Conservation (phyloP, 1,140 invertebrate species). For the Diorhabda sublineata region DNA sequence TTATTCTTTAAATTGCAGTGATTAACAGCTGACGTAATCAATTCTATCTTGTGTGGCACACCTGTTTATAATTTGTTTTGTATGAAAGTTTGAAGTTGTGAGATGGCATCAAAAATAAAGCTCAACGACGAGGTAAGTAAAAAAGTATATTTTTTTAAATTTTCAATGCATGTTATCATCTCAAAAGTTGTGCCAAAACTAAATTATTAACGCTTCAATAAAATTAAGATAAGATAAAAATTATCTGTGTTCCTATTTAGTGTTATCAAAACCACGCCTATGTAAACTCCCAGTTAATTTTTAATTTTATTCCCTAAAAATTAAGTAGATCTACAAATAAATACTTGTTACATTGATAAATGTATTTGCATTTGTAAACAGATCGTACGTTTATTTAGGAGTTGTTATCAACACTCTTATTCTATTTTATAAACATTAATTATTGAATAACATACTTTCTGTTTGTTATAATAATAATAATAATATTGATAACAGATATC, state of each 20-base stretch:
- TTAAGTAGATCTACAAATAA: too few relatives aligned
- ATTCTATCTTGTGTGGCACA: slow-evolving; percentile 1
- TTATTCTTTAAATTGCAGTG: not conserved
- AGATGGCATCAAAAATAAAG: slow-evolving; percentile 35
- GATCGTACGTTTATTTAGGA: too few relatives aligned
- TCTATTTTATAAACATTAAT: too few relatives aligned
- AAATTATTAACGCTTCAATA: not conserved
- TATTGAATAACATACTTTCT: too few relatives aligned
- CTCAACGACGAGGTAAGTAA: slow-evolving; percentile 36
- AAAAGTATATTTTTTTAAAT: slow-evolving; percentile 5
- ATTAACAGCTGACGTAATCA: not conserved
- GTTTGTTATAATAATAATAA: too few relatives aligned
- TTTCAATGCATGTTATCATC: slow-evolving; percentile 11
- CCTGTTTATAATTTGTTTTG: slow-evolving; percentile 17
- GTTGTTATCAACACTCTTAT: too few relatives aligned
- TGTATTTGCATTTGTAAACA: too few relatives aligned
- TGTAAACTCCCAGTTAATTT: not conserved
- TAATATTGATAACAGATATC: too few relatives aligned
- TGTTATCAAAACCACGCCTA: slow-evolving; percentile 18
- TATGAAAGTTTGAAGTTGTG: slow-evolving; percentile 19
- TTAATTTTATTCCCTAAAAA: too few relatives aligned
- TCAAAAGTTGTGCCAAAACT: slow-evolving; percentile 14
- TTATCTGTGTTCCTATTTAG: slow-evolving; percentile 7
- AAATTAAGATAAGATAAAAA: slow-evolving; percentile 14
- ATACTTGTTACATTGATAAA: too few relatives aligned